These are phyloP conservation scores for Pterocles burchelli DNA, from an alignment of 2,113 vertebrate genomes.

Conservation along the genomic window DNA sequence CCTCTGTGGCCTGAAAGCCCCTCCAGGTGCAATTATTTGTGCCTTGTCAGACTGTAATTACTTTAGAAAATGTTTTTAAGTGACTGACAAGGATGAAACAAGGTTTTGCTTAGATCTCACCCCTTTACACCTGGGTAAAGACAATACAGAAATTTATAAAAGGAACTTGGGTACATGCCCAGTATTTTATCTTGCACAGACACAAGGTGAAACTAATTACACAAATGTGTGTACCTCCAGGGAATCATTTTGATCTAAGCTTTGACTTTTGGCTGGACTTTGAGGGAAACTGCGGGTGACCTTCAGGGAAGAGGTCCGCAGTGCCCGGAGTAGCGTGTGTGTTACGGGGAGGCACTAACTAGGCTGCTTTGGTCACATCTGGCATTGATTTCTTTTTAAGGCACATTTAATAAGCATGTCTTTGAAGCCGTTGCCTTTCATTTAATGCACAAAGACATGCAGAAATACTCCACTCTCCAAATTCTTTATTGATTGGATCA, in stretches of 20 bases:
- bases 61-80: constrained; percentile 63
- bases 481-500: constrained; percentile 91
- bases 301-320: constrained; percentile 65
- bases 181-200: constrained; percentile 68
- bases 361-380: constrained; percentile 89
- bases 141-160: constrained; percentile 36
- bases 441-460: constrained; percentile 86
- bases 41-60: constrained; percentile 43
- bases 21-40: constrained; percentile 64
- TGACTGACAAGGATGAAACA: constrained; percentile 45
- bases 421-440: constrained; percentile 92
- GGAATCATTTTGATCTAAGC: constrained; percentile 74
- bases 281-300: constrained; percentile 72
- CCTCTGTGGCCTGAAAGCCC: constrained; percentile 23
- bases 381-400: constrained; percentile 94
- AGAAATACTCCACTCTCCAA: constrained; percentile 81
- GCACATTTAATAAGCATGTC: constrained; percentile 92
- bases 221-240: constrained; percentile 69
- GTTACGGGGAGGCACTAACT: constrained; percentile 79
- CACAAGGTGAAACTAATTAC: constrained; percentile 77
- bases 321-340: constrained; percentile 69
- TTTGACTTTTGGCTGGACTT: constrained; percentile 71
- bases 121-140: constrained; percentile 59
- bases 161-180: constrained; percentile 52
- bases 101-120: constrained; percentile 13